Base-by-base conservation (phyloP, 2,888 invertebrate species). In the Stegana nigrithorax region DNA sequence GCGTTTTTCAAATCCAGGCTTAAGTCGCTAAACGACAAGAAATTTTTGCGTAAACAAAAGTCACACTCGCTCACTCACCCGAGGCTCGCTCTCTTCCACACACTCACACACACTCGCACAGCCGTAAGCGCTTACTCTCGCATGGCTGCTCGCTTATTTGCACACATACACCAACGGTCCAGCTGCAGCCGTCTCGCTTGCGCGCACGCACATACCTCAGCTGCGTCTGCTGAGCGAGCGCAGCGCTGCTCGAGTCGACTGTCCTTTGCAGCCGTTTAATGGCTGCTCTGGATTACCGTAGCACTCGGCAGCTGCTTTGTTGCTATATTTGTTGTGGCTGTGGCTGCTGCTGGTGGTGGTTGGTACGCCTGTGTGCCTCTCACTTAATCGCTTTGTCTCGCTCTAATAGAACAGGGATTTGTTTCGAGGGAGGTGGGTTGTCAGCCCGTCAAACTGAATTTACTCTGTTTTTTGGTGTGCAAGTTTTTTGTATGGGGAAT, bases 21-120 rank as follows among this genome's bases (percentile, higher is more conserved):
- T 75, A 75, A 66, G 68, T 62, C 67, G 65, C 51, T 77, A n/a
- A 75, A 75, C 79, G 79, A 78, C 79, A 79, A 77, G 78, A 75
- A 75, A 75, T 21, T 75, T 77, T 75, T 77, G 78, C 75, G 78
- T 79, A 79, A 79, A 76, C 79, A 79, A 76, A 73, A 75, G 67
- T 67, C 69, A 58, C 42, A 27, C 47, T 19, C 45, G 29, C 32
- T 17, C 27, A 29, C 12, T 27, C 10, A 50, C 17, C 36, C 4
- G 2, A 1, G 10, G 5, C 10, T 47, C 29, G 44, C 44, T 59
- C 29, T n/a, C 23, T 56, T 29, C 19, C 60, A 21, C 39, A n/a
- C 50, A 25, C 42, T 19, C 55, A 36, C 53, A 17, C 64, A 25
- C 56, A 5, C 60, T 57, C 21, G 2, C 21, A 5, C 63, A 2